phyloP scores from a whole-genome alignment of 2,113 vertebrate genomes.

The Canis aureus region DNA sequence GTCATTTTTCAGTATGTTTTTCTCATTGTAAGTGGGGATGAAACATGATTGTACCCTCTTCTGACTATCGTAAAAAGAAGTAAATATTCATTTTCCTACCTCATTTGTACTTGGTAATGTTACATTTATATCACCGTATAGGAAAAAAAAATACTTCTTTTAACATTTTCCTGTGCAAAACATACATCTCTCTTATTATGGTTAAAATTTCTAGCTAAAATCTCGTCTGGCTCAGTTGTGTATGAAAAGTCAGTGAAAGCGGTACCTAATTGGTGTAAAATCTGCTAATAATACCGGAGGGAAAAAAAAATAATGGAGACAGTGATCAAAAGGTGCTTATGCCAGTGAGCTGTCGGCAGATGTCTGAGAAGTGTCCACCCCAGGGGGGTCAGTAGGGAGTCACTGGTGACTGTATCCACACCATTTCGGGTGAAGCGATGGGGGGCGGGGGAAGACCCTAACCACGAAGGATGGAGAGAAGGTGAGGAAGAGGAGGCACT shows the following conservation, averaged over 20 bases:
- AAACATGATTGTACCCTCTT: slow-evolving; percentile 23
- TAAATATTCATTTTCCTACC: background rate
- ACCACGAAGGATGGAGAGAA: background rate
- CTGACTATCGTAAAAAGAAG: background rate
- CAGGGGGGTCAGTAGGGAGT: background rate
- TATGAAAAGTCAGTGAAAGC: background rate
- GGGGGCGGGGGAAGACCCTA: background rate
- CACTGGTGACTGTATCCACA: background rate
- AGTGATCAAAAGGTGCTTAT: background rate
- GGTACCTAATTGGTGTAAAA: background rate
- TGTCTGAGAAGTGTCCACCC: background rate
- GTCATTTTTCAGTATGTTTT: background rate
- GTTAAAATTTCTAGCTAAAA: background rate
- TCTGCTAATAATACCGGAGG: background rate
- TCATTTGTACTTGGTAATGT: background rate
- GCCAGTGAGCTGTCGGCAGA: background rate
- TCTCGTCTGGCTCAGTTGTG: background rate
- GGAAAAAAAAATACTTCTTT: background rate
- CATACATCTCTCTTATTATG: background rate
- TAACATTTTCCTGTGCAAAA: slow-evolving; percentile 22
- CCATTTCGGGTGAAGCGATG: background rate
- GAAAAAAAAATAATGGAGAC: background rate
- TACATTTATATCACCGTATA: background rate
- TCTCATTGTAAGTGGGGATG: background rate
- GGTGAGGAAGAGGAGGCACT: background rate